A percentile compares a stretch with the other conserved stretches of the same genome.
Conservation (phyloP, 2,113 vertebrate genomes). For the Epinephelus cyanopodus region DNA sequence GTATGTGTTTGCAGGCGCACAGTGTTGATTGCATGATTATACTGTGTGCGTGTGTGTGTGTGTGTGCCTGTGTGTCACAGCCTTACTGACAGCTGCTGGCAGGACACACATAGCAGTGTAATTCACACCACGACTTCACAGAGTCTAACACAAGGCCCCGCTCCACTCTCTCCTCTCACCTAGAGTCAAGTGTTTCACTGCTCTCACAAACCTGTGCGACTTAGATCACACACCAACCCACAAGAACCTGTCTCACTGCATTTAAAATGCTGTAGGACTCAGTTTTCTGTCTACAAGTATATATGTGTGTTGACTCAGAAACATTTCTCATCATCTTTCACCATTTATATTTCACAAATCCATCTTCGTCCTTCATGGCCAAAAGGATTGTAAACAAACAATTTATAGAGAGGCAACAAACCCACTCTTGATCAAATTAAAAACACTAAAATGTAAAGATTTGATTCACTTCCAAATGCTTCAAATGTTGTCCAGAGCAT, state of each 20-base stretch:
- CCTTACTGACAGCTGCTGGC: slow-evolving; percentile 20
- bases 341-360: not conserved
- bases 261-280: not conserved
- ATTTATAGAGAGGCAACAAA: too few species aligned
- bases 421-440: too few species aligned
- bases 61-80: slow-evolving; percentile 1
- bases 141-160: not conserved
- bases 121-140: slow-evolving; percentile 23
- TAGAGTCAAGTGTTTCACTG: slow-evolving; percentile 21
- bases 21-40: slow-evolving; percentile 12
- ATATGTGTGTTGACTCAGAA: not conserved
- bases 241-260: not conserved
- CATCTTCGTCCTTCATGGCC: too few species aligned
- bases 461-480: too few species aligned
- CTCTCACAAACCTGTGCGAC: not conserved
- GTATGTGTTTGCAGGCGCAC: not conserved
- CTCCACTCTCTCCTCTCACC: slow-evolving; percentile 21
- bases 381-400: too few species aligned
- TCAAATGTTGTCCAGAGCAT: too few species aligned
- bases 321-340: not conserved
- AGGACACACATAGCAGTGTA: slow-evolving; percentile 24
- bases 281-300: not conserved
- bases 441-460: too few species aligned
- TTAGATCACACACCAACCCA: not conserved
- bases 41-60: not conserved